phyloP scores from a whole-genome alignment of 1,140 invertebrate genomes.

The Drosophila nigromelanica region DNA sequence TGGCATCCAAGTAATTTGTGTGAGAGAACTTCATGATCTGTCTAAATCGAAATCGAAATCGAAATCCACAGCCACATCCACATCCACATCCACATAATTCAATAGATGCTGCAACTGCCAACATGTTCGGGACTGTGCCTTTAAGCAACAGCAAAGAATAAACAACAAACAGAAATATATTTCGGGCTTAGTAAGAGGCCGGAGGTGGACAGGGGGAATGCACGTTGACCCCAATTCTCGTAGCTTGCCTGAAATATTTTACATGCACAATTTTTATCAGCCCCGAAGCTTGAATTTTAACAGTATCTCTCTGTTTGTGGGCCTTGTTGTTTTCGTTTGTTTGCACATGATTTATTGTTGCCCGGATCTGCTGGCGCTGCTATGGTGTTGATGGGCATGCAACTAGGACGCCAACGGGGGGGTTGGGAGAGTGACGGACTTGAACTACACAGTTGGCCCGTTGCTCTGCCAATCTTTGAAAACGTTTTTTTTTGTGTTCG shows the following conservation, averaged over 20 bases:
- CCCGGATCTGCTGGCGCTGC: constrained; percentile 43
- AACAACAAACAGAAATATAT: constrained; percentile 33
- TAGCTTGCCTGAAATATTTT: constrained; percentile 62
- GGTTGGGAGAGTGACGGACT: constrained; percentile 1
- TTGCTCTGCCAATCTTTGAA: constrained; percentile 1
- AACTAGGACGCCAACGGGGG: constrained; percentile 13
- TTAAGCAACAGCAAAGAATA: constrained; percentile 32
- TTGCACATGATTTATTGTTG: constrained; percentile 75
- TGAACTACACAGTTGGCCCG: constrained; percentile 42
- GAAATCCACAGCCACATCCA: constrained; percentile 5
- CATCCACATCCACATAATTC: constrained; percentile 17
- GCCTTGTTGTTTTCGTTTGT: constrained; percentile 50
- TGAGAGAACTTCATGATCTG: constrained; percentile 9
- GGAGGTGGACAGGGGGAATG: constrained; percentile 22
- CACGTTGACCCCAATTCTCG: constrained; percentile 76
- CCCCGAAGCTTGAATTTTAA: constrained; percentile 70
- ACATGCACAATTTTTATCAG: constrained; percentile 77
- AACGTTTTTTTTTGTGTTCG: neutral
- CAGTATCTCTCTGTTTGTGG: constrained; percentile 63
- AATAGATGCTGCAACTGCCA: constrained; percentile 28
- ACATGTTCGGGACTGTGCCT: constrained; percentile 8
- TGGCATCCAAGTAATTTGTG: constrained; percentile 15
- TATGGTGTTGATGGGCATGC: constrained; percentile 61
- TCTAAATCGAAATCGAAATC: constrained; percentile 24
- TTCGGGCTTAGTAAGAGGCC: neutral